A percentile compares a stretch with the other conserved stretches of the same genome.
phyloP scores from a whole-genome alignment of 2,888 invertebrate genomes.

The Crepidodera aurea region DNA sequence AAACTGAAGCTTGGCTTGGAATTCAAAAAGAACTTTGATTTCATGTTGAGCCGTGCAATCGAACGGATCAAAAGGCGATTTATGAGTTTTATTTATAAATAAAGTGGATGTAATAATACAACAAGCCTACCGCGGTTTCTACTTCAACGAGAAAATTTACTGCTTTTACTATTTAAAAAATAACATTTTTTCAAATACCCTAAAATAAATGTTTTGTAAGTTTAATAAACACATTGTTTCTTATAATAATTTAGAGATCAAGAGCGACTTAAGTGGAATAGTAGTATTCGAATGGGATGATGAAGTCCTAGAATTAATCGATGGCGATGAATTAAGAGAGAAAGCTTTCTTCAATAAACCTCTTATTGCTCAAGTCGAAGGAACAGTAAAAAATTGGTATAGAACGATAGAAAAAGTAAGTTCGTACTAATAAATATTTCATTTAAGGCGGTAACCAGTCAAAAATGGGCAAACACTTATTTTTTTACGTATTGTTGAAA shows the following conservation, averaged over 20 bases:
- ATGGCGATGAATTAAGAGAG: slow-evolving; percentile 54
- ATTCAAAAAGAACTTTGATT: no score
- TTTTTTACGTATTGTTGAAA: no score
- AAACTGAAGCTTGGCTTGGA: no score
- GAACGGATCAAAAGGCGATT: no score
- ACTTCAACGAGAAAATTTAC: no score
- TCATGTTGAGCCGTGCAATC: no score
- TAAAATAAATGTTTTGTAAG: slow-evolving; percentile 8
- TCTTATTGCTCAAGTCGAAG: slow-evolving; percentile 68
- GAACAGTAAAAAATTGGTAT: slow-evolving; percentile 73
- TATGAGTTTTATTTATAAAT: no score
- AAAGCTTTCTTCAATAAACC: slow-evolving; percentile 44
- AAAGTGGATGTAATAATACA: no score
- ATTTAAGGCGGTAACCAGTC: no score
- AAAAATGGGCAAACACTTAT: no score
- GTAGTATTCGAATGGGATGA: slow-evolving; percentile 69
- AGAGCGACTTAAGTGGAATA: slow-evolving; percentile 70
- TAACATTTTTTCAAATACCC: background rate
- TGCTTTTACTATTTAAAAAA: background rate
- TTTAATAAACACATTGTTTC: background rate
- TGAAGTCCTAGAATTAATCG: slow-evolving; percentile 66
- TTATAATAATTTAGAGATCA: slow-evolving; percentile 65
- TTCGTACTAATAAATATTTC: background rate
- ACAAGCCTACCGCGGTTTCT: no score
- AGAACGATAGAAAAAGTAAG: slow-evolving; percentile 75